These are phyloP conservation scores for Leptura quadrifasciata DNA, from an alignment of 2,888 invertebrate species.

Conservation along the genomic window DNA sequence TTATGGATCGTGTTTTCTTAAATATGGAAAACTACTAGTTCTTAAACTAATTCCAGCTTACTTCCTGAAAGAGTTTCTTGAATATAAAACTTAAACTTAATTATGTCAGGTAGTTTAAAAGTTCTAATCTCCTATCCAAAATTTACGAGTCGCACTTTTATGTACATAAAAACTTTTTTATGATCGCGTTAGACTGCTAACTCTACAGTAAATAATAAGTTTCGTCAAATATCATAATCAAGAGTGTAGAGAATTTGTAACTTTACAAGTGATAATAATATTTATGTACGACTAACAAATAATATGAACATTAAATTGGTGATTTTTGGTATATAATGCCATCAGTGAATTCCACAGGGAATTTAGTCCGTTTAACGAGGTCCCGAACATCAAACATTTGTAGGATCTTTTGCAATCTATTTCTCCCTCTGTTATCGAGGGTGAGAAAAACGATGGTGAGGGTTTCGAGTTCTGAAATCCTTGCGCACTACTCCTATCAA, in stretches of 20 bases:
- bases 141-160: slow-evolving; percentile 27
- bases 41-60: slow-evolving; percentile 1
- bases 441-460: too few relatives aligned
- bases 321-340: too few relatives aligned
- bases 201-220: not conserved
- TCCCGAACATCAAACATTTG: too few relatives aligned
- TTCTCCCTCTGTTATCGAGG: too few relatives aligned
- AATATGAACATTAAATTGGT: too few relatives aligned
- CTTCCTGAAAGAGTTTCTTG: not conserved
- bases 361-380: too few relatives aligned
- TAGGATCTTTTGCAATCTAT: too few relatives aligned
- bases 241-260: not conserved
- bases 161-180: slow-evolving; percentile 16
- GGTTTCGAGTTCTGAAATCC: too few relatives aligned
- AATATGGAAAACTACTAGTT: slow-evolving; percentile 22
- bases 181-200: not conserved
- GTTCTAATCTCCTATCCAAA: slow-evolving; percentile 13
- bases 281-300: too few relatives aligned
- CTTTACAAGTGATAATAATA: not conserved
- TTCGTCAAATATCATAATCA: not conserved
- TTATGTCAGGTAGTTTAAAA: slow-evolving; percentile 27
- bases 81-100: slow-evolving; percentile 32
- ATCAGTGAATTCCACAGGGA: too few relatives aligned
- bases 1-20: slow-evolving; percentile 12
- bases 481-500: too few relatives aligned